A percentile compares a stretch with the other conserved stretches of the same genome.
Conservation (phyloP, 64 coral and sea anemone genomes). For the Stichodactyla mertensii region DNA sequence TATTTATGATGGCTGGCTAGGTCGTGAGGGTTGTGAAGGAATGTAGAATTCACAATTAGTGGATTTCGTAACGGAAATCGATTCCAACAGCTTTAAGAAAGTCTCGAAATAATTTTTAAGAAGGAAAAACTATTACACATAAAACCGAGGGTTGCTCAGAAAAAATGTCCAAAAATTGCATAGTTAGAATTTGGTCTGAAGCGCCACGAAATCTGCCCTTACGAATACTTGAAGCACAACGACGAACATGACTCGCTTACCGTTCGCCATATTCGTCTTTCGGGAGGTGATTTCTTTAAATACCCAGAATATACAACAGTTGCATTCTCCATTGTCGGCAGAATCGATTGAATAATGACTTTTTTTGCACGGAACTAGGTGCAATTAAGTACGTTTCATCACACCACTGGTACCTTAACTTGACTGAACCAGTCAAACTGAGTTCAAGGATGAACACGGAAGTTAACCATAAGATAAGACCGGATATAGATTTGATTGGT, state of each 20-base stretch:
- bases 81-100: not conserved
- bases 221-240: not conserved
- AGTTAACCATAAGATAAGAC: conserved; percentile 5
- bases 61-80: conserved; percentile 19
- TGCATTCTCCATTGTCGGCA: not conserved
- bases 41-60: not conserved
- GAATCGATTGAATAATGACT: not conserved
- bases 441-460: not conserved
- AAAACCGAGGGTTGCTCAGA: not conserved
- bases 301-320: not conserved
- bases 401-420: not conserved
- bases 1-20: not conserved
- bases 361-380: not conserved
- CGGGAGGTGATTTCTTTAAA: conserved; percentile 19
- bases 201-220: not conserved
- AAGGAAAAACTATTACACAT: not conserved
- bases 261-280: conserved; percentile 6
- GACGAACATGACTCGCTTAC: not conserved
- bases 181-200: not conserved
- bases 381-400: not conserved
- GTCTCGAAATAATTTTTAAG: not conserved
- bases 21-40: conserved; percentile 1
- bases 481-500: conserved; percentile 12
- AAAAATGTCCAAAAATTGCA: not conserved
- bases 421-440: not conserved